A percentile compares a stretch with the other conserved stretches of the same genome.
Evolutionary conservation across 2,888 invertebrate species (phyloP).

Genomic region (Dichetophora obliterata): DNA sequence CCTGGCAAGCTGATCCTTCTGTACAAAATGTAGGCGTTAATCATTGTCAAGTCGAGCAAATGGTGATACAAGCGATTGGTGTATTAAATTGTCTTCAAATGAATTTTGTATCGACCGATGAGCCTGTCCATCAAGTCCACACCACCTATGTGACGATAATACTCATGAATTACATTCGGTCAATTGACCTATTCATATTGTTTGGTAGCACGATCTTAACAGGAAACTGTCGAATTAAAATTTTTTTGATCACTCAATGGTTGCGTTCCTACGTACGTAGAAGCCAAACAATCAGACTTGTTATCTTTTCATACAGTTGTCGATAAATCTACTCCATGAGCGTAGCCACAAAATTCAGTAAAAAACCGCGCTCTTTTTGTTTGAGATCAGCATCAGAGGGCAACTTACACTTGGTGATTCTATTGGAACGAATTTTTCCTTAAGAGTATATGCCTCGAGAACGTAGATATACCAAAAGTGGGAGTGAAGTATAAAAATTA

Average conservation of each 20-base stretch:
- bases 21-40: too few relatives aligned
- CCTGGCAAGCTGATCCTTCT: too few relatives aligned
- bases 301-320: not conserved
- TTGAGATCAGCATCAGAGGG: not conserved
- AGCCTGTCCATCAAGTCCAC: too few relatives aligned
- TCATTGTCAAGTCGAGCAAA: too few relatives aligned
- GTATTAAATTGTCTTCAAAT: too few relatives aligned
- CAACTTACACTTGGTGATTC: conserved; percentile 1
- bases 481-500: not conserved
- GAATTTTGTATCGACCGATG: too few relatives aligned
- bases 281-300: not conserved
- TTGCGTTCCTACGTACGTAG: not conserved
- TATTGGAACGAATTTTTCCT: not conserved
- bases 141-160: too few relatives aligned
- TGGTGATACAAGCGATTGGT: too few relatives aligned
- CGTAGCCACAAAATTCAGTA: not conserved
- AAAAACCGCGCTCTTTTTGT: not conserved
- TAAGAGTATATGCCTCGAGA: not conserved
- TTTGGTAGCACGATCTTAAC: not conserved
- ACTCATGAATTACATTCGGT: too few relatives aligned
- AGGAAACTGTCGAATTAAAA: conserved; percentile 12
- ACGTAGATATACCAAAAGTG: not conserved
- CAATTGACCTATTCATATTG: too few relatives aligned
- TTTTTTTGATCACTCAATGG: not conserved
- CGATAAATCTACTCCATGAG: not conserved